Conservation (phyloP, 2,113 vertebrate genomes). For the Cynopterus brachyotis region DNA sequence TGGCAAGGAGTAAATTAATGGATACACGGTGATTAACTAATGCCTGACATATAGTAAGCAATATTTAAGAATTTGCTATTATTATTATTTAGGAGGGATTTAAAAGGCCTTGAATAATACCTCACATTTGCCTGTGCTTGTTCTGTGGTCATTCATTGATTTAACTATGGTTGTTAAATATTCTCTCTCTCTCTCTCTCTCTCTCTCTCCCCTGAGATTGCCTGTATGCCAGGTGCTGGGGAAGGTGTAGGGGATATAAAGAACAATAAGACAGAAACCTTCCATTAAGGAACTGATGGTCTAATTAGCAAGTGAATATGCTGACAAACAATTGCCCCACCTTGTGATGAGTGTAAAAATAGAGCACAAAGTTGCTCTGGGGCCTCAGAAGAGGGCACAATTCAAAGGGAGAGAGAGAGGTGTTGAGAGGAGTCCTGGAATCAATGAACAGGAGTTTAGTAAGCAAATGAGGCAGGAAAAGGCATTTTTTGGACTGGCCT, state of each 20-base stretch:
- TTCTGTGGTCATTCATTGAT: neutral
- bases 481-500: neutral
- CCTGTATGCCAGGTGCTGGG: neutral
- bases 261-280: neutral
- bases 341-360: neutral
- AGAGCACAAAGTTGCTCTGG: neutral
- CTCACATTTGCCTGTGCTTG: neutral
- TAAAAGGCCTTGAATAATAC: neutral
- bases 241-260: neutral
- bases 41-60: neutral
- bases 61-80: neutral
- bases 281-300: neutral
- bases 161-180: neutral
- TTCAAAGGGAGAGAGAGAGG: neutral
- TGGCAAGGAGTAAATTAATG: neutral
- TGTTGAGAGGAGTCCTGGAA: neutral
- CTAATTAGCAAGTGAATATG: neutral
- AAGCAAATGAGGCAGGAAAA: neutral
- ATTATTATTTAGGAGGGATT: neutral
- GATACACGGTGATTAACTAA: neutral
- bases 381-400: neutral
- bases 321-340: neutral
- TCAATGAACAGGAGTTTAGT: neutral
- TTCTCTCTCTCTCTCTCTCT: neutral
- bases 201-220: neutral